These are phyloP conservation scores for Chamaetylas fuelleborni DNA, from an alignment of 2,113 vertebrate genomes.

Conservation along the genomic window DNA sequence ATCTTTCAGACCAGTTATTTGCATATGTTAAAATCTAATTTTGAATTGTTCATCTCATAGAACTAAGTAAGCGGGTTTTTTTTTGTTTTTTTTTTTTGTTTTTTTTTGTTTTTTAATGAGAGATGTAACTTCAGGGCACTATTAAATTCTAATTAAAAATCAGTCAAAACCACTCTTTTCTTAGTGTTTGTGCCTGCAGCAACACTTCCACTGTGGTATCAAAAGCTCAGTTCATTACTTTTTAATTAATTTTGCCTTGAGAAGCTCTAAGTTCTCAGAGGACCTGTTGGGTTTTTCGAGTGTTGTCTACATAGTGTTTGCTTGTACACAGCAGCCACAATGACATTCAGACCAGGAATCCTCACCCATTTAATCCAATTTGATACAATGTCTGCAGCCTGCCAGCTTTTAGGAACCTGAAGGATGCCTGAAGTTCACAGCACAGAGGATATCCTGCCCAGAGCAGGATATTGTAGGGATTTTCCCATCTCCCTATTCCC, in stretches of 20 bases:
- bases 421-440: neutral
- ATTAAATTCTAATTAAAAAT: constrained; percentile 71
- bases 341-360: neutral
- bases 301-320: neutral
- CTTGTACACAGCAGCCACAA: neutral
- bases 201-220: constrained; percentile 18
- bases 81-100: neutral
- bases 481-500: neutral
- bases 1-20: constrained; percentile 23
- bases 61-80: constrained; percentile 2
- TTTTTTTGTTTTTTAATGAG: neutral
- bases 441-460: neutral
- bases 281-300: constrained; percentile 39
- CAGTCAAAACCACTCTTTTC: constrained; percentile 35
- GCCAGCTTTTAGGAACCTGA: neutral
- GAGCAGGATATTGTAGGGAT: neutral
- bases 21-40: constrained; percentile 54
- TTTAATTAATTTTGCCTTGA: constrained; percentile 69
- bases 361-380: constrained; percentile 44
- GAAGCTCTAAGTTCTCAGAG: constrained; percentile 42
- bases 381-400: neutral
- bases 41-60: constrained; percentile 21
- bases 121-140: constrained; percentile 55
- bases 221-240: constrained; percentile 57
- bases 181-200: constrained; percentile 54